A percentile compares a stretch with the other conserved stretches of the same genome.
These are phyloP conservation scores for Macropus fuliginosus DNA, from an alignment of 2,797 vertebrate genomes.

Conservation along the genomic window DNA sequence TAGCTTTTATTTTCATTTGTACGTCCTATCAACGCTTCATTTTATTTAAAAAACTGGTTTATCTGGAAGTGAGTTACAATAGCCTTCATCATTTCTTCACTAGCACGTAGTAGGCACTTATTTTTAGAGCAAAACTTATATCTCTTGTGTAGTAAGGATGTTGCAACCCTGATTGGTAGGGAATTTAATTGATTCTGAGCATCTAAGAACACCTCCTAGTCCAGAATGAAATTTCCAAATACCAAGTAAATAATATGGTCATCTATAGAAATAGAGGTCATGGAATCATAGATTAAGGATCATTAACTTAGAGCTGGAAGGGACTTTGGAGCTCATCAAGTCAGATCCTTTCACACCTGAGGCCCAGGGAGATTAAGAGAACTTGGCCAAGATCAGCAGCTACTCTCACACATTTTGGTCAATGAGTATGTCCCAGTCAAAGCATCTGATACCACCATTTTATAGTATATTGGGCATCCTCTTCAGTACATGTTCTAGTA, in stretches of 20 bases:
- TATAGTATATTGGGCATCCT: neutral
- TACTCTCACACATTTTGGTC: neutral
- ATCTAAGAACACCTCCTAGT: constrained; percentile 12
- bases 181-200: neutral
- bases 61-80: constrained; percentile 3
- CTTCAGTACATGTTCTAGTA: neutral
- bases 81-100: neutral
- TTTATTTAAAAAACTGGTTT: constrained; percentile 28
- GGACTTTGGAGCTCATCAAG: neutral
- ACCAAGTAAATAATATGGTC: neutral
- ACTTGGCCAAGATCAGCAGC: neutral
- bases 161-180: constrained; percentile 7
- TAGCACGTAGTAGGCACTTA: neutral
- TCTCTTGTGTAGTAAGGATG: neutral
- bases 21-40: constrained; percentile 39
- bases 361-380: neutral
- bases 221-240: neutral
- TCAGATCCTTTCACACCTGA: neutral
- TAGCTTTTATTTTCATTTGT: constrained; percentile 16
- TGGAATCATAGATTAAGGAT: neutral
- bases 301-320: neutral
- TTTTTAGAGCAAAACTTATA: constrained; percentile 19
- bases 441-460: neutral
- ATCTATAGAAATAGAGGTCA: neutral
- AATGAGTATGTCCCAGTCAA: neutral